Evolutionary conservation across 2,888 invertebrate genomes (phyloP).

Genomic region (Patella ulyssiponensis): DNA sequence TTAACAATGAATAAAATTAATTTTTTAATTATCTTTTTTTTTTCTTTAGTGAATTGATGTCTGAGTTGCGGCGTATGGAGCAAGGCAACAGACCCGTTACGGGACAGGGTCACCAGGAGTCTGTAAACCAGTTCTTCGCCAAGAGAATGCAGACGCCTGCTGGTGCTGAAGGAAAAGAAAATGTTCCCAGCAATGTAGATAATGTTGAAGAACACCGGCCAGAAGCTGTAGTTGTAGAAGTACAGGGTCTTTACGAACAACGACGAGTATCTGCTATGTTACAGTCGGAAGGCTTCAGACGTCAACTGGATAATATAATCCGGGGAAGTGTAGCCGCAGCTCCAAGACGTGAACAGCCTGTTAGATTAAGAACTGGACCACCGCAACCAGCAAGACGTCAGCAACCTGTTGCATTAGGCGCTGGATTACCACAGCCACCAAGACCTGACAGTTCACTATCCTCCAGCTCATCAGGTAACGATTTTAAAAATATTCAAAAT

Average conservation of each 20-base stretch:
- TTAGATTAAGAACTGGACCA: not conserved
- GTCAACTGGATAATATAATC: constrained; percentile 65
- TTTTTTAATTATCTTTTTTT: not conserved
- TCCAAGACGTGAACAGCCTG: constrained; percentile 5
- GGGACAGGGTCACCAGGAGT: constrained; percentile 56
- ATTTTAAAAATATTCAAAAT: no score
- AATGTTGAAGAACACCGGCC: constrained; percentile 64
- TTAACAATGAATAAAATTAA: not conserved
- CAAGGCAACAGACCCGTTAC: constrained; percentile 67
- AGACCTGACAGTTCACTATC: not conserved
- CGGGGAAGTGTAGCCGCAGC: constrained; percentile 53
- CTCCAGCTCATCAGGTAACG: not conserved
- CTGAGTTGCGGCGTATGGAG: constrained; percentile 63
- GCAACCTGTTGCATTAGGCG: constrained; percentile 9
- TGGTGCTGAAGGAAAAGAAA: constrained; percentile 43
- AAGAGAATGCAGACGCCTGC: constrained; percentile 49
- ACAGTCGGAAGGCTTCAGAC: constrained; percentile 59
- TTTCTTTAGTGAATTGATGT: constrained; percentile 64
- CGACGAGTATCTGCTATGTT: constrained; percentile 67
- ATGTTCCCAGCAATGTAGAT: constrained; percentile 57
- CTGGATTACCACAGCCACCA: not conserved
- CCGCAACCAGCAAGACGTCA: constrained; percentile 2
- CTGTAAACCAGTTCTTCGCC: constrained; percentile 60
- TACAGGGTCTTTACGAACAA: constrained; percentile 66
- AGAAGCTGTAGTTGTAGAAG: constrained; percentile 66